Evolutionary conservation across 2,797 vertebrate genomes (phyloP), one percentile per base, ranked within the genome.

Genomic region (Gadopsis bispinosus): DNA sequence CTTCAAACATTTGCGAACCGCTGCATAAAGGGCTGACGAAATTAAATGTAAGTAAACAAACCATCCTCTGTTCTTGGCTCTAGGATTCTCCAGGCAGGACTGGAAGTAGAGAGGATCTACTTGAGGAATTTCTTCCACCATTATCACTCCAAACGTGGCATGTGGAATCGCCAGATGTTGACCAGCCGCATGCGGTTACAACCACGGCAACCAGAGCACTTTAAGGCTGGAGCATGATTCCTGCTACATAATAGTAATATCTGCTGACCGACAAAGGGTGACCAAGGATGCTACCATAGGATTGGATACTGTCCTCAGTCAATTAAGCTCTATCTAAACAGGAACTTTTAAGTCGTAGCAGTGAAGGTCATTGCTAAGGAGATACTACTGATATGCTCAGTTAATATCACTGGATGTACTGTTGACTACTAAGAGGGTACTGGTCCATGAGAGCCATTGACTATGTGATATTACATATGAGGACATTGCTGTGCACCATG

Each of bases 61-160:
- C 12, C 69, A 65, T 58, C 60, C 0, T n/a, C 51, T 72, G 54
- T 17, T 87, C 22, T 82, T 29, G 51, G 29, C 31, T 83, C 5
- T 60, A 99, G 98, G 92, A 95, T 99, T 80, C 83, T 99, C 33
- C 92, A 97, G 86, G 95, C 93, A 0, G 98, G 98, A 20, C 90
- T 99, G 87, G 98, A 99, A 88, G 97, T 99, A 79, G 97, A 99
- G 31, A 95, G 98, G 29, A 93, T 99, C 22, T 94, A 96, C 80
- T 79, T 99, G 87, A 96, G 97, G 77, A 97, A 99, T 88, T 99
- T 99, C 77, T 97, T 96, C 91, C 98, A 99, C 84, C 91, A 96
- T 87, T 97, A 94, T 89, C 98, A 99, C 92, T 98, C 98, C 11
- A 97, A 96, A 85, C 93, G 97, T 13, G 98, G 98, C 89, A 99